phyloP scores from a whole-genome alignment of 30 jellyfish, hydroid and myxozoan species.

The Rhopilema esculentum region DNA sequence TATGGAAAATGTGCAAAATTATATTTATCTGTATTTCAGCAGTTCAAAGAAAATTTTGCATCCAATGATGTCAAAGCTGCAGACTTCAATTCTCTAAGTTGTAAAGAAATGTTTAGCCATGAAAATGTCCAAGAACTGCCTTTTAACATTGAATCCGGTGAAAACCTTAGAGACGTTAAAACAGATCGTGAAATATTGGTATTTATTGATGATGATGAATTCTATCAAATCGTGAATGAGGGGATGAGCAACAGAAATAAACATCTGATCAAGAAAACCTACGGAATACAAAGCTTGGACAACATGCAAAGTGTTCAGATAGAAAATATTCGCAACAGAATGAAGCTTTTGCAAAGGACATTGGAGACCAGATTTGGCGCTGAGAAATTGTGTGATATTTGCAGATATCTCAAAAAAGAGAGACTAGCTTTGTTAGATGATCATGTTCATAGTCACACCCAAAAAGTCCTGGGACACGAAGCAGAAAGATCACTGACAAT shows the following conservation, averaged over 20 bases:
- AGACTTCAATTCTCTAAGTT: not conserved
- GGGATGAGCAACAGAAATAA: not conserved
- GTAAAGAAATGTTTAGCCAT: not conserved
- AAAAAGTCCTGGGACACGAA: conserved; percentile 9
- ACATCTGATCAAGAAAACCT: not conserved
- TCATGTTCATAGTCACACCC: not conserved
- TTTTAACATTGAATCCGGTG: no score
- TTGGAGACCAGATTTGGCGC: conserved; percentile 6
- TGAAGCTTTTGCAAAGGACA: not conserved
- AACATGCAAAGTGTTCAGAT: not conserved
- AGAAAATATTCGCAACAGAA: not conserved
- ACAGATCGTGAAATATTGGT: not conserved
- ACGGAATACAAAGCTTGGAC: not conserved
- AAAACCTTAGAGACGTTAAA: no score
- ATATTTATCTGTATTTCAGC: no score
- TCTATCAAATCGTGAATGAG: not conserved
- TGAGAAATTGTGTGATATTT: not conserved
- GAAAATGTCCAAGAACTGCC: not conserved
- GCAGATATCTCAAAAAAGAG: conserved; percentile 20
- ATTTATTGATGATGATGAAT: conserved; percentile 36
- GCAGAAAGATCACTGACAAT: conserved; percentile 4
- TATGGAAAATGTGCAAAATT: no score
- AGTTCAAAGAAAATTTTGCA: no score
- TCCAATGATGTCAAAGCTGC: no score
- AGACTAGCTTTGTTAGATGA: conserved; percentile 38